Percentiles rank a stretch among this genome's conserved stretches.
Evolutionary conservation across 2,113 vertebrate species (phyloP).

Genomic region (Thalassoma bifasciatum): DNA sequence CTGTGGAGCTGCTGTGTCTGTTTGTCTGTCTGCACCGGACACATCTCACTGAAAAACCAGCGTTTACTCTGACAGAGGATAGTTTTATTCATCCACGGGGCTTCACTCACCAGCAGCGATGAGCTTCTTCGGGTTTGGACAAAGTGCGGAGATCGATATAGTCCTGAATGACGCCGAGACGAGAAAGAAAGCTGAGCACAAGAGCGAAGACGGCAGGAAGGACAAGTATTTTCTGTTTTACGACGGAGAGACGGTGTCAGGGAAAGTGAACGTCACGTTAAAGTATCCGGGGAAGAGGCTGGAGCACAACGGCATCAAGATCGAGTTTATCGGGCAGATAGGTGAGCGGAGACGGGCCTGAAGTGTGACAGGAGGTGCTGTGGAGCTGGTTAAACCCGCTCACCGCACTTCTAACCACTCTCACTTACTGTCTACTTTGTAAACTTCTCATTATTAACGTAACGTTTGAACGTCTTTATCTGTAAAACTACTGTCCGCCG

Average conservation of each 20-base stretch:
- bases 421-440: not conserved
- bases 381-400: conserved; percentile 5
- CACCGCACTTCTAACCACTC: too few species aligned
- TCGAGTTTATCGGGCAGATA: conserved; percentile 95
- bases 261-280: conserved; percentile 90
- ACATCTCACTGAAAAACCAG: not conserved
- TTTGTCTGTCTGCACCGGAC: conserved; percentile 3
- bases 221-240: conserved; percentile 95
- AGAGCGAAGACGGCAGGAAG: conserved; percentile 94
- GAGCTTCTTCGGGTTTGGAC: conserved; percentile 96
- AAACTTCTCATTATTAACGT: not conserved
- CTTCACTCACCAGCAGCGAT: conserved; percentile 72
- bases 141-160: conserved; percentile 93
- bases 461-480: not conserved
- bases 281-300: conserved; percentile 92
- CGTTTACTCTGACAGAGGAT: not conserved
- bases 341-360: conserved; percentile 83
- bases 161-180: conserved; percentile 92
- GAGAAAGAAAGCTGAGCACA: conserved; percentile 92
- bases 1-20: conserved; percentile 52
- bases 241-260: conserved; percentile 93
- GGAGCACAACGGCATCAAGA: conserved; percentile 95
- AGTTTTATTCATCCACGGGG: not conserved
- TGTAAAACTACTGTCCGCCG: fast-evolving
- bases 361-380: not conserved